These are phyloP conservation scores for Lepidothrix coronata DNA, from an alignment of 2,113 vertebrate genomes.

Conservation along the genomic window DNA sequence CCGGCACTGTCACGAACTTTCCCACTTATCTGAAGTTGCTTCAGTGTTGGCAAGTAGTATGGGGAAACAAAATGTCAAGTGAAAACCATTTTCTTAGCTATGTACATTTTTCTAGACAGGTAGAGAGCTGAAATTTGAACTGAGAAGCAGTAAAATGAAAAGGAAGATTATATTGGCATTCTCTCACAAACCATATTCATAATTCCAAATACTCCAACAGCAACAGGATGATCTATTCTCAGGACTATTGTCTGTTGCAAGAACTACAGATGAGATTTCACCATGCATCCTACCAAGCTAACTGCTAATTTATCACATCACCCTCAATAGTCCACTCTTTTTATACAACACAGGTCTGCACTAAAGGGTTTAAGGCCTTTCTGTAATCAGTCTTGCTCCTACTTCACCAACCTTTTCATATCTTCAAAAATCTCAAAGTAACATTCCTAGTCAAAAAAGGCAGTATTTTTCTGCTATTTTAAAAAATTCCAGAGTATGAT, in stretches of 20 bases:
- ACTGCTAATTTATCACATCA: background rate
- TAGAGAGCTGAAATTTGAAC: background rate
- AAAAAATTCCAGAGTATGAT: background rate
- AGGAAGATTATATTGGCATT: background rate
- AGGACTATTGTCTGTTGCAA: background rate
- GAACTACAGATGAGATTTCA: background rate
- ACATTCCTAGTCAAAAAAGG: background rate
- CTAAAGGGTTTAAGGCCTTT: background rate
- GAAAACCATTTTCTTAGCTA: background rate
- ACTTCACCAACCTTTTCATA: background rate
- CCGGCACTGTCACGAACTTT: background rate
- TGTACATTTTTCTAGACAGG: background rate
- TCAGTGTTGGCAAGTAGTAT: background rate
- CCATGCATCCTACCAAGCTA: background rate
- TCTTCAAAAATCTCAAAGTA: background rate
- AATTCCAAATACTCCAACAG: background rate
- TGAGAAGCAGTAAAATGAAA: slow-evolving; percentile 14
- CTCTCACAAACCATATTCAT: background rate
- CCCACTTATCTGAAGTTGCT: background rate
- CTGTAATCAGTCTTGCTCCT: background rate
- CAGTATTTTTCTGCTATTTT: background rate
- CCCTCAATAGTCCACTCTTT: background rate
- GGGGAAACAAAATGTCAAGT: background rate
- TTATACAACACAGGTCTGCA: background rate
- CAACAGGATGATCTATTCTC: background rate